Evolutionary conservation across 2,113 vertebrate genomes (phyloP).

Genomic region (Turdus rufiventris): DNA sequence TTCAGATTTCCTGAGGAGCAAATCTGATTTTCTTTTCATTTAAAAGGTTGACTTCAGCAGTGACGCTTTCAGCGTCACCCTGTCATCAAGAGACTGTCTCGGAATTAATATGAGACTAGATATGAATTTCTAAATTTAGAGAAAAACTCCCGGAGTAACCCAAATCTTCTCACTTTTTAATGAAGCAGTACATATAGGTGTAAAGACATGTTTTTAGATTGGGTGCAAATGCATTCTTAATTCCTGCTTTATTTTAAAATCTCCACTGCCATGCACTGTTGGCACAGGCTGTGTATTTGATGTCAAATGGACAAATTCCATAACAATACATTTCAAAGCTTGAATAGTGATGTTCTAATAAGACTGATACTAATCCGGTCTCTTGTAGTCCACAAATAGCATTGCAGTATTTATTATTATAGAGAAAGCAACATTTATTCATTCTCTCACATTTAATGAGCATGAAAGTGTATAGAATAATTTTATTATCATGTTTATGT

Average conservation of each 20-base stretch:
- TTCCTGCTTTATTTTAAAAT: neutral
- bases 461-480: neutral
- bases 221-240: neutral
- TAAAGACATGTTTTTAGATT: neutral
- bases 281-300: neutral
- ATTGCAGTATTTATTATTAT: neutral
- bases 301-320: neutral
- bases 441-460: neutral
- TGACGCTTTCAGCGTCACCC: neutral
- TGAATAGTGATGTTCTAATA: neutral
- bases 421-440: neutral
- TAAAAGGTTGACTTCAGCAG: neutral
- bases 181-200: neutral
- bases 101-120: neutral
- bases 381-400: neutral
- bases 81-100: neutral
- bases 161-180: neutral
- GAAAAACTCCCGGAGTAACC: neutral
- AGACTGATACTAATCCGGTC: neutral
- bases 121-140: neutral
- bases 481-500: neutral
- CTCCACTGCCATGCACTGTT: neutral
- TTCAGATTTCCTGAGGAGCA: neutral
- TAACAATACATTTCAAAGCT: neutral
- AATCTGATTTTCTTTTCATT: neutral